Conservation (phyloP, 2,113 vertebrate genomes). For the Sporophila hypoxantha region DNA sequence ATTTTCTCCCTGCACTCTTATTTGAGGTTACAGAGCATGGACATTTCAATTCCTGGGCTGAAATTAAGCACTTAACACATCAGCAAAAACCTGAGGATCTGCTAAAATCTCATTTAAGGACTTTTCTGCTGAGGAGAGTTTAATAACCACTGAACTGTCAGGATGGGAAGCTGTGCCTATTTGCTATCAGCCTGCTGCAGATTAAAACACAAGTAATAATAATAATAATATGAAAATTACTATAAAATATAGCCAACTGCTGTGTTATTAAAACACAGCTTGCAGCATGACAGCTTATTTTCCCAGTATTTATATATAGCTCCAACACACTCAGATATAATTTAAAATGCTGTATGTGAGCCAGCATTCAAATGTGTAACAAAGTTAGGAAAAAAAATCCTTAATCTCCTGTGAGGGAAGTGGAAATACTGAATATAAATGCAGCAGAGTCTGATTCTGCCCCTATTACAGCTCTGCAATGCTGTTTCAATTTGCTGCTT, state of each 20-base stretch:
- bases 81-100: not conserved
- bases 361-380: not conserved
- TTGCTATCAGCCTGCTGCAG: not conserved
- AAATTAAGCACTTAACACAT: not conserved
- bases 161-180: not conserved
- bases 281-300: slow-evolving; percentile 1
- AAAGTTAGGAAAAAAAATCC: not conserved
- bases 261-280: slow-evolving; percentile 24
- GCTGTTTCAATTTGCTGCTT: not conserved
- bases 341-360: not conserved
- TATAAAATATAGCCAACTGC: not conserved
- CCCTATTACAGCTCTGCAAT: not conserved
- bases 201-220: not conserved
- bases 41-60: not conserved
- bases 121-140: not conserved
- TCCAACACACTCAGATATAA: not conserved
- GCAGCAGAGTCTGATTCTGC: not conserved
- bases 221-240: slow-evolving; percentile 3
- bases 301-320: not conserved
- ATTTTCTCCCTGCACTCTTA: not conserved
- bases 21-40: not conserved
- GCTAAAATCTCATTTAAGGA: not conserved
- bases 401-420: not conserved
- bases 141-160: not conserved
- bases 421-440: not conserved